Evolutionary conservation across 2,888 invertebrate genomes (phyloP), one percentile per base, ranked within the genome.

Genomic region (Dusona sp.): DNA sequence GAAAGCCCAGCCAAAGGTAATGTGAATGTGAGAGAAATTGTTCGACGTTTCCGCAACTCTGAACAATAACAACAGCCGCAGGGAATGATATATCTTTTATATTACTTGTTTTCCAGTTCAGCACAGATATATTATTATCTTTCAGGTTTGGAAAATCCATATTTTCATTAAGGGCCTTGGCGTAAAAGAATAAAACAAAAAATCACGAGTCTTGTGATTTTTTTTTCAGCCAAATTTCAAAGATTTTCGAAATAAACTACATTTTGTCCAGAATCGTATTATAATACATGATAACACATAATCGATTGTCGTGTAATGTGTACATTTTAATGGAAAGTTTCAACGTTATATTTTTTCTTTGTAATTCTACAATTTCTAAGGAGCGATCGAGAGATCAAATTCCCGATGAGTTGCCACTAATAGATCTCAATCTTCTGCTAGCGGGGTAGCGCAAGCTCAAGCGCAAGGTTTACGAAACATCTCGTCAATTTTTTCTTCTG

Each of bases 1-100:
- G 29, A 42, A 57, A 54, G 33, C 29, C 9, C 33, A 65, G 48
- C 42, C 25, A 72, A 48, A 33, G 57, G n/a, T 22, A 57, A 33
- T 57, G 38, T 7, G 36, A 77, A 48, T 16, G 11, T 33, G 45
- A 9, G 82, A 68, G 7, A 64, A 48, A 70, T 36, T 54, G 33
- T 73, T 73, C 70, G 48, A 70, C 70, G 70, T 70, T 33, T 29
- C 29, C 33, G 11, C n/a, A 70, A 64, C 45, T 36, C 22, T 36
- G 7, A 48, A 48, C 79, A 54, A 70, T 61, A 45, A 33, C 45
- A 25, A 38, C 38, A 54, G n/a, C 11, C n/a, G 22, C 67, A 38
- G n/a, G 6, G 36, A 22, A 22, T n/a, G 9, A 0, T 8, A 22
- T 9, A 38, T 38, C 22, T 67, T 36, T 38, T 13, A 67, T 9